Evolutionary conservation across 2,888 invertebrate species (phyloP), one percentile per base, ranked within the genome.

Genomic region (Ctenicera cuprea): DNA sequence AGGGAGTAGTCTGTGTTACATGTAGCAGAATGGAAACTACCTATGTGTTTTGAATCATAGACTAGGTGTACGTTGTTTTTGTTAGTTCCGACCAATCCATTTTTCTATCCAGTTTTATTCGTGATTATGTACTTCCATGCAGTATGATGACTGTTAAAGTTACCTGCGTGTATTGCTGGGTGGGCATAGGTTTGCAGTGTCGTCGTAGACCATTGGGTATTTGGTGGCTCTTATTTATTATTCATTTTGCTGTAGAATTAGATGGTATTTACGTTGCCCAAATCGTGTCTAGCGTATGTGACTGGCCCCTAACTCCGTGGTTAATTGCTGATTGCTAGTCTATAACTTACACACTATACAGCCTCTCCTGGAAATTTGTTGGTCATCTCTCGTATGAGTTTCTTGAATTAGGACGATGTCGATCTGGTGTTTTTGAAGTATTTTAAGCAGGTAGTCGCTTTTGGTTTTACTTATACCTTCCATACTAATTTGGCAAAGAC

Each of bases 101-200:
- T 52, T 8, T 48, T 18, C n/a, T 48, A 4, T 48, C 20, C 48
- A 20, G 3, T 48, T 2, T 12, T 3, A n/a, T 22, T 9, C 7
- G 52, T 20, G 3, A 3, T 5, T 20, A 18, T 3, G n/a, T 52
- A 52, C 52, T 52, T 52, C 52, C 26, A 52, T 7, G 9, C 37
- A 57, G 57, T 57, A 14, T 57, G 57, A 30, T 57, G 57, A n/a
- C 52, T 52, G 16, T 52, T 52, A 52, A 26, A 52, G 8, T 52
- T n/a, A 3, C 22, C 26, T 16, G 20, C 52, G 30, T 57, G n/a
- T 14, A 57, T 57, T 14, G 37, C 57, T 1, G 57, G 37, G 57
- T 57, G 33, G 8, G 57, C 33, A 26, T 57, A 33, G 22, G 1
- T 57, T 12, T 30, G 22, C 3, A 57, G 57, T 33, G 14, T 26